phyloP scores from a whole-genome alignment of 2,888 invertebrate species.

The Desoria tigrina region DNA sequence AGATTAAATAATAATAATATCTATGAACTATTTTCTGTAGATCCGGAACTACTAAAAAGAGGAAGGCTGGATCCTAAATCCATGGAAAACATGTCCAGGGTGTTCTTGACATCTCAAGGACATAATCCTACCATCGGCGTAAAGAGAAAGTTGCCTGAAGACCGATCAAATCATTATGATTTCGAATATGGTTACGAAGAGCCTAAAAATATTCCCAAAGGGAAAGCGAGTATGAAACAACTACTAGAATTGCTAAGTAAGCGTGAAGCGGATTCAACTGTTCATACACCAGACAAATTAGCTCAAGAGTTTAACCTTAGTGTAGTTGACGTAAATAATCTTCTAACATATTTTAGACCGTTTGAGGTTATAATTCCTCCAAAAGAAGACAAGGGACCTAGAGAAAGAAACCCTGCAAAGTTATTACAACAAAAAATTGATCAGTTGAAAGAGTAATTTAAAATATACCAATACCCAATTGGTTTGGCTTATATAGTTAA shows the following conservation, averaged over 20 bases:
- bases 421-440: conserved; percentile 35
- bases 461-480: background rate
- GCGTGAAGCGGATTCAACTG: conserved; percentile 65
- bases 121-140: conserved; percentile 55
- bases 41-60: conserved; percentile 63
- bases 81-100: conserved; percentile 41
- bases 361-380: conserved; percentile 68
- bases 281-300: conserved; percentile 63
- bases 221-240: conserved; percentile 67
- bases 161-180: conserved; percentile 60
- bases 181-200: conserved; percentile 72
- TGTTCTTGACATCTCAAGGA: conserved; percentile 57
- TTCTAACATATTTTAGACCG: conserved; percentile 68
- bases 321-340: conserved; percentile 60
- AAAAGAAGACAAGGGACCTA: conserved; percentile 49
- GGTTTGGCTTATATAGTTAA: background rate
- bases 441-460: conserved; percentile 27
- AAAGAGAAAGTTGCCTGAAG: conserved; percentile 64
- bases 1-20: too few relatives aligned
- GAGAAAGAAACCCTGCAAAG: conserved; percentile 17
- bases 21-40: conserved; percentile 57
- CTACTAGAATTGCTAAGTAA: conserved; percentile 68
- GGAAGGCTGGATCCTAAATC: conserved; percentile 33
- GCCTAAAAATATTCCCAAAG: conserved; percentile 64
- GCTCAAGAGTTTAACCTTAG: conserved; percentile 71